phyloP scores from a whole-genome alignment of 1,140 invertebrate species.

The Scaptomyza hsui region DNA sequence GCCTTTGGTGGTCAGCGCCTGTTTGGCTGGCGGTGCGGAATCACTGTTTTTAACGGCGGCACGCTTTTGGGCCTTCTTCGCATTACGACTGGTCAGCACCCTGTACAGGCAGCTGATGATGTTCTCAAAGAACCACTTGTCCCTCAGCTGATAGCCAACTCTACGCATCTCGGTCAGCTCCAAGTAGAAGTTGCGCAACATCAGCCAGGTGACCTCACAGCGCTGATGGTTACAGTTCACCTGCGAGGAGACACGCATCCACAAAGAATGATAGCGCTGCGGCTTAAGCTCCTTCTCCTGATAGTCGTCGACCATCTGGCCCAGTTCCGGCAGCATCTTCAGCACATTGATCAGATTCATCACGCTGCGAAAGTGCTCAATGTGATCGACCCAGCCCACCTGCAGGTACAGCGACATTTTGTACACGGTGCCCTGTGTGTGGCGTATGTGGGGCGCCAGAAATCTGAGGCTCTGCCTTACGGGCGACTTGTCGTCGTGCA shows the following conservation, averaged over 20 bases:
- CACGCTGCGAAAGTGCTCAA: slow-evolving; percentile 68
- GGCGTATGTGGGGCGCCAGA: slow-evolving; percentile 29
- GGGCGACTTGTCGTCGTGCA: neutral
- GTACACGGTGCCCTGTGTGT: slow-evolving; percentile 42
- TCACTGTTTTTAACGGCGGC: neutral
- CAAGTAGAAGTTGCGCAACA: slow-evolving; percentile 63
- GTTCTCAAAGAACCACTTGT: slow-evolving; percentile 78
- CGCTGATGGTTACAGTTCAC: slow-evolving; percentile 27
- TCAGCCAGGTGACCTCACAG: slow-evolving; percentile 73
- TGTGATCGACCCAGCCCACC: slow-evolving; percentile 55
- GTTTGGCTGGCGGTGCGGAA: neutral
- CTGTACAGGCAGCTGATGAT: slow-evolving; percentile 51
- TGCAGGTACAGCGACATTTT: slow-evolving; percentile 59
- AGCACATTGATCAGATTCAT: slow-evolving; percentile 49
- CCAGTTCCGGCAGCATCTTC: slow-evolving; percentile 40
- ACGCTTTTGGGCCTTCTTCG: neutral
- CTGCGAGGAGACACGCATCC: slow-evolving; percentile 20
- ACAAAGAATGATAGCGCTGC: slow-evolving; percentile 36
- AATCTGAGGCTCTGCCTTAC: slow-evolving; percentile 22
- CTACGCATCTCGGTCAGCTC: slow-evolving; percentile 64
- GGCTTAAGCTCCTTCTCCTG: neutral
- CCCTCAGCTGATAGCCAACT: slow-evolving; percentile 65
- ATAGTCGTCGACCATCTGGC: slow-evolving; percentile 26
- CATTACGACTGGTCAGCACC: neutral
- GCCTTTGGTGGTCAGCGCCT: neutral